Evolutionary conservation across 2,113 vertebrate species (phyloP), one percentile per base, ranked within the genome.

Genomic region (Oxyura jamaicensis): DNA sequence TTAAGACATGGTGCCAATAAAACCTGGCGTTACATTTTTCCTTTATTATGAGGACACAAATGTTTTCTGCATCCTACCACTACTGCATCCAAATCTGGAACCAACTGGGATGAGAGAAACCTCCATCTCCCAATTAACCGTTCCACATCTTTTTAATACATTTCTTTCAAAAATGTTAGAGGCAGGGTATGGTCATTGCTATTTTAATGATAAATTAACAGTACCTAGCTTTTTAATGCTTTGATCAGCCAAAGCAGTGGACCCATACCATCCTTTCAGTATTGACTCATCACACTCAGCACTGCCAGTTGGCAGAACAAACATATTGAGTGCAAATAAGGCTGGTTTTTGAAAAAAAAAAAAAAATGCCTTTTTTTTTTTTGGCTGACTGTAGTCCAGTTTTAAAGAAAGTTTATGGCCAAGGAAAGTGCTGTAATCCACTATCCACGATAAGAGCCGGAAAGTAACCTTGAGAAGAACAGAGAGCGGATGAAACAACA

Each of bases 401-500:
- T 91, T 59, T 56, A 83, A 90, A 93, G 69, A 83, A 90, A 59
- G 39, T 78, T 85, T 42, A 74, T 25, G 22, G 25, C 29, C 62
- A 59, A 8, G 26, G 33, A 60, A 93, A 91, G 42, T 36, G 31
- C 52, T 88, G 65, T 65, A 39, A 95, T 86, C 88, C 92, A 72
- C 80, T 81, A 59, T 50, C 52, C 56, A 68, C 4, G 16, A 59
- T 67, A 78, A 82, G 8, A 86, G 77, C 39, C 86, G 88, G 65
- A 86, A 82, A 82, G 46, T 23, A 93, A 92, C 91, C 86, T 95
- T 88, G 81, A 91, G 35, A 90, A 91, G 80, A 93, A 89, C 35
- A 84, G 77, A 89, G 13, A 39, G 8, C 0, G 0, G 52, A 86
- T 84, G 58, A 92, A 95, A 91, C 52, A 79, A 53, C 42, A 56